Conservation (phyloP, 2,797 vertebrate species). For the Sparidentex hasta region DNA sequence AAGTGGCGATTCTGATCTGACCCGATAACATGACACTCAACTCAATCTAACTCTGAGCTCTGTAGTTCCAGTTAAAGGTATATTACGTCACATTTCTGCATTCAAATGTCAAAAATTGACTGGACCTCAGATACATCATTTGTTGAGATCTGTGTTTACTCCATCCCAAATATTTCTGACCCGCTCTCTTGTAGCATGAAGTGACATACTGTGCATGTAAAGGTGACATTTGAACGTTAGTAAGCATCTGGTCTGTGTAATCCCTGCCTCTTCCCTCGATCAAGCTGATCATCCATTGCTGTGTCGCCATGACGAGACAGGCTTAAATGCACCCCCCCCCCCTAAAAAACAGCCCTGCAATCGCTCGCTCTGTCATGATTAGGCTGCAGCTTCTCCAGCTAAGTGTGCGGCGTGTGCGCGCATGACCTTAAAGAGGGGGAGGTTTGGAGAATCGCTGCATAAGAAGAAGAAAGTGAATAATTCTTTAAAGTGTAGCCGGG, state of each 20-base stretch:
- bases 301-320: slow-evolving; percentile 15
- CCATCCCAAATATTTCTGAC: no score
- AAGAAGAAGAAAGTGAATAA: slow-evolving; percentile 74
- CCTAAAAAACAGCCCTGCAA: slow-evolving; percentile 30
- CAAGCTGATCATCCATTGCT: slow-evolving; percentile 1
- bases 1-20: background rate
- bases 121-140: no score
- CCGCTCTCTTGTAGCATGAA: background rate
- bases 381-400: slow-evolving; percentile 40
- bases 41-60: background rate
- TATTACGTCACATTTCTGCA: no score
- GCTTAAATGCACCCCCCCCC: slow-evolving; percentile 16
- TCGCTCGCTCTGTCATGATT: slow-evolving; percentile 44
- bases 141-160: no score
- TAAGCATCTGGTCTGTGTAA: background rate
- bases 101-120: no score
- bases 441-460: slow-evolving; percentile 66
- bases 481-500: slow-evolving; percentile 77
- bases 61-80: background rate
- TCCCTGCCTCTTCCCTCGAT: background rate
- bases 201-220: no score
- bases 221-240: no score
- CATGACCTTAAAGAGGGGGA: slow-evolving; percentile 67
- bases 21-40: background rate
- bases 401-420: slow-evolving; percentile 36